Conservation (phyloP, 2,888 invertebrate species). For the Dendrolimus houi region DNA sequence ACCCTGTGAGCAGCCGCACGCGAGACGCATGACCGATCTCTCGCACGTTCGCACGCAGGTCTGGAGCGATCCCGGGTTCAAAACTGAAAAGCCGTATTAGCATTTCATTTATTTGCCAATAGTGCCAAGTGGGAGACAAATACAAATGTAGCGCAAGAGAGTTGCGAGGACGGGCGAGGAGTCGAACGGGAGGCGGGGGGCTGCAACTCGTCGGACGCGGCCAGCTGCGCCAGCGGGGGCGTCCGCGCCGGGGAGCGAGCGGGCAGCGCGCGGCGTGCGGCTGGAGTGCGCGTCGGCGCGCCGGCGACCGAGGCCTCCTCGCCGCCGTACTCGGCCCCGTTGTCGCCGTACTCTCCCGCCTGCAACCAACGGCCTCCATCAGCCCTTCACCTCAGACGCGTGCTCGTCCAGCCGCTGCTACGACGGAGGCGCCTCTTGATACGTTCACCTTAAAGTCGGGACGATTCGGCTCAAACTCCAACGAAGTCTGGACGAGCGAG, state of each 20-base stretch:
- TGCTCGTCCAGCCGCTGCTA: constrained; percentile 9
- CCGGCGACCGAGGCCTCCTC: constrained; percentile 17
- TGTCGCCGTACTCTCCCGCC: constrained; percentile 62
- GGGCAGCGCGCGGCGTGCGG: background rate
- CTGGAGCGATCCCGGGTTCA: no score
- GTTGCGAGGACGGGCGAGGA: constrained; percentile 1
- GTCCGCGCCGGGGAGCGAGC: constrained; percentile 2
- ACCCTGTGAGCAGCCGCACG: no score
- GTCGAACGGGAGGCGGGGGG: constrained; percentile 2
- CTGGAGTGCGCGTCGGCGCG: constrained; percentile 3
- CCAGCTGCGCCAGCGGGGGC: constrained; percentile 7
- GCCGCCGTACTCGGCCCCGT: constrained; percentile 44
- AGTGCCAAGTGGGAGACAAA: background rate
- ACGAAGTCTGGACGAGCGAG: background rate
- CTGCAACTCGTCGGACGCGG: constrained; percentile 6
- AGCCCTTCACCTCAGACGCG: background rate
- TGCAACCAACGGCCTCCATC: constrained; percentile 8
- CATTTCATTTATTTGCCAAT: background rate
- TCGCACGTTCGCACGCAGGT: no score
- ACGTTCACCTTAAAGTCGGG: constrained; percentile 46
- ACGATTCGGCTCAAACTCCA: constrained; percentile 53
- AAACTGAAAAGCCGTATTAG: no score
- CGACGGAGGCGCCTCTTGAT: background rate
- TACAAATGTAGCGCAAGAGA: constrained; percentile 1
- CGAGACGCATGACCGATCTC: no score